phyloP scores from a whole-genome alignment of 2,113 vertebrate species.

The Hippocampus abdominalis region DNA sequence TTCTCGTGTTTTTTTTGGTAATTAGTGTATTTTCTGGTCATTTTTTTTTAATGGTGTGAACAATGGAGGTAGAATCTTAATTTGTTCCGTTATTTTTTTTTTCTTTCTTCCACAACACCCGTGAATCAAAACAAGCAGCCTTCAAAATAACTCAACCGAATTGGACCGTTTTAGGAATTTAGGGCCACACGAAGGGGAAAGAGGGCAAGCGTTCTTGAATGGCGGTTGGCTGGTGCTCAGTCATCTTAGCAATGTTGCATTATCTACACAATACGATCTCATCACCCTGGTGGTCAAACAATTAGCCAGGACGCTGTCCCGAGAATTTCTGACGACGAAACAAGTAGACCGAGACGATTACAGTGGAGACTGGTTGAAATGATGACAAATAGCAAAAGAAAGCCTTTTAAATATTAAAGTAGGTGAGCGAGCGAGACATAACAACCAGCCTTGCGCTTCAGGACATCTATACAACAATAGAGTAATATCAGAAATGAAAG shows the following conservation, averaged over 20 bases:
- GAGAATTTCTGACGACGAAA: slow-evolving; percentile 33
- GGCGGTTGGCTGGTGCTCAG: slow-evolving; percentile 63
- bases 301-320: slow-evolving; percentile 43
- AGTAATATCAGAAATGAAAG: slow-evolving; percentile 73
- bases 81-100: not conserved
- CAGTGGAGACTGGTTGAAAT: slow-evolving; percentile 42
- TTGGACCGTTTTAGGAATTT: slow-evolving; percentile 7
- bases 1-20: not conserved
- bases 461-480: slow-evolving; percentile 70
- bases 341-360: slow-evolving; percentile 42
- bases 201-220: slow-evolving; percentile 16
- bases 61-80: not conserved
- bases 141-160: not conserved
- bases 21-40: slow-evolving; percentile 6
- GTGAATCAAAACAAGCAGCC: not conserved
- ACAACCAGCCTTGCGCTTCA: slow-evolving; percentile 63
- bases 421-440: slow-evolving; percentile 57
- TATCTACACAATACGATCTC: slow-evolving; percentile 68
- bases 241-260: slow-evolving; percentile 62
- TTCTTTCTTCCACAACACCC: not conserved
- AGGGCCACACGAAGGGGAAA: not conserved
- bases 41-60: not conserved
- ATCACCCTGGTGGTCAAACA: slow-evolving; percentile 35
- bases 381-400: slow-evolving; percentile 62
- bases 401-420: slow-evolving; percentile 58